Evolutionary conservation across 1,140 invertebrate species (phyloP).

Genomic region (Scaptodrosophila lebanonensis): DNA sequence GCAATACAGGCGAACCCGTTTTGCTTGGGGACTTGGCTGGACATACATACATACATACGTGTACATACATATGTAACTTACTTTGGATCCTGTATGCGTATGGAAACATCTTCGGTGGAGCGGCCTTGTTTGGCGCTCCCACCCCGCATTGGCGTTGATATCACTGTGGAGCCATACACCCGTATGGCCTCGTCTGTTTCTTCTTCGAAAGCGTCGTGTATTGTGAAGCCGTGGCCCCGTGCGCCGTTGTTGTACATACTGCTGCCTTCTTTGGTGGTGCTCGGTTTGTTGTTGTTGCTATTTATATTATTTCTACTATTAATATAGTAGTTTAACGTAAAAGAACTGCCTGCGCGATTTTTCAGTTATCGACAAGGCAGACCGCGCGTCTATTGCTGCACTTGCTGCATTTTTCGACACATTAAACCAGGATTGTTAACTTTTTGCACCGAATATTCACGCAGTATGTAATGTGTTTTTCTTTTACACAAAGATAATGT

Average conservation of each 20-base stretch:
- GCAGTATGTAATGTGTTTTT: slow-evolving; percentile 4
- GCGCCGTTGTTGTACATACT: slow-evolving; percentile 67
- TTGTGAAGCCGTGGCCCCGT: slow-evolving; percentile 82
- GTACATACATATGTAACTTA: slow-evolving; percentile 45
- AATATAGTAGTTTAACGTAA: slow-evolving; percentile 27
- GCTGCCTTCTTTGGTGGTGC: slow-evolving; percentile 17
- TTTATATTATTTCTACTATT: slow-evolving; percentile 11
- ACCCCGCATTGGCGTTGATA: slow-evolving; percentile 78
- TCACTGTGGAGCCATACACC: slow-evolving; percentile 85
- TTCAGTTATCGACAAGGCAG: slow-evolving; percentile 28
- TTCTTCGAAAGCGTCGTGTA: slow-evolving; percentile 89
- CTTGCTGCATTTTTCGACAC: slow-evolving; percentile 35
- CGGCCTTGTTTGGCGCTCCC: slow-evolving; percentile 68
- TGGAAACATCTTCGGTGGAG: slow-evolving; percentile 76
- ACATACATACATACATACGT: background rate
- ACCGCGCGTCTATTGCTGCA: slow-evolving; percentile 25
- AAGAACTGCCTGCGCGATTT: slow-evolving; percentile 46
- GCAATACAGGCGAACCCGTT: slow-evolving; percentile 24
- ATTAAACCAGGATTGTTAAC: slow-evolving; percentile 21
- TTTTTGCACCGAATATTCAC: background rate
- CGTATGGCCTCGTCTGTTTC: slow-evolving; percentile 87
- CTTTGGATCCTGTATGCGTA: slow-evolving; percentile 77
- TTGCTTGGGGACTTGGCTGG: background rate
- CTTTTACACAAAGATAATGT: slow-evolving; percentile 4
- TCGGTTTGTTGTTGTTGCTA: slow-evolving; percentile 37